Evolutionary conservation across 2,113 vertebrate species (phyloP).

Genomic region (Okapia johnstoni): DNA sequence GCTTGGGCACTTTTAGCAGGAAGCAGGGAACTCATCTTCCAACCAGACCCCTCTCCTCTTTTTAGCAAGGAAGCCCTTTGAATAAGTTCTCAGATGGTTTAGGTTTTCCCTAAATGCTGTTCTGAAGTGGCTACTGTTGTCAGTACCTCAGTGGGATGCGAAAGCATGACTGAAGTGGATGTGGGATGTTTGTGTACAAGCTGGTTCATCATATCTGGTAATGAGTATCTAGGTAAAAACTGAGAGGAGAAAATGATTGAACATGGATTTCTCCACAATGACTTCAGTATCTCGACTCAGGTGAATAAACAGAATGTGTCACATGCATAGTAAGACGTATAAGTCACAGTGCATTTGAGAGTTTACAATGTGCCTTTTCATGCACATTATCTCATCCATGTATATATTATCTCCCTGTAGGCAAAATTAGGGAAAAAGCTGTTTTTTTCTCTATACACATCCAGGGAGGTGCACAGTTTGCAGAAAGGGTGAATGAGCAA

Average conservation of each 20-base stretch:
- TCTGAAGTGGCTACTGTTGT: constrained; percentile 1
- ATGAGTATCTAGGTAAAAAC: background rate
- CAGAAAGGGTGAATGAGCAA: background rate
- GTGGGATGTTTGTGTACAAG: background rate
- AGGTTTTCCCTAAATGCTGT: constrained; percentile 12
- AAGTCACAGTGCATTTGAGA: constrained; percentile 48
- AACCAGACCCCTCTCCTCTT: background rate
- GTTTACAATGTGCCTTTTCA: constrained; percentile 45
- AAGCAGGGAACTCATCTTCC: background rate
- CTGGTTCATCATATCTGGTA: constrained; percentile 30
- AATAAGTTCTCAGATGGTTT: background rate
- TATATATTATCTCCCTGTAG: constrained; percentile 31
- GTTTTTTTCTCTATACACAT: constrained; percentile 11
- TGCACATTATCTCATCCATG: constrained; percentile 32
- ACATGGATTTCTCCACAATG: constrained; percentile 38
- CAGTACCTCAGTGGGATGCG: constrained; percentile 7
- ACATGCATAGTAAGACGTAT: constrained; percentile 36
- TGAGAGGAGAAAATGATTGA: constrained; percentile 43
- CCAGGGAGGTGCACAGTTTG: background rate
- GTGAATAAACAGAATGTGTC: constrained; percentile 52
- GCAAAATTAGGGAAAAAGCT: background rate
- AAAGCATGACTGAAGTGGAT: constrained; percentile 17
- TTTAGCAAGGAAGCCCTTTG: background rate
- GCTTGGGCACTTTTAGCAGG: background rate
- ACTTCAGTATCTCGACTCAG: constrained; percentile 19